Percentiles rank a stretch among this genome's conserved stretches.
Evolutionary conservation across 2,888 invertebrate genomes (phyloP).

Genomic region (Tiphia femorata): DNA sequence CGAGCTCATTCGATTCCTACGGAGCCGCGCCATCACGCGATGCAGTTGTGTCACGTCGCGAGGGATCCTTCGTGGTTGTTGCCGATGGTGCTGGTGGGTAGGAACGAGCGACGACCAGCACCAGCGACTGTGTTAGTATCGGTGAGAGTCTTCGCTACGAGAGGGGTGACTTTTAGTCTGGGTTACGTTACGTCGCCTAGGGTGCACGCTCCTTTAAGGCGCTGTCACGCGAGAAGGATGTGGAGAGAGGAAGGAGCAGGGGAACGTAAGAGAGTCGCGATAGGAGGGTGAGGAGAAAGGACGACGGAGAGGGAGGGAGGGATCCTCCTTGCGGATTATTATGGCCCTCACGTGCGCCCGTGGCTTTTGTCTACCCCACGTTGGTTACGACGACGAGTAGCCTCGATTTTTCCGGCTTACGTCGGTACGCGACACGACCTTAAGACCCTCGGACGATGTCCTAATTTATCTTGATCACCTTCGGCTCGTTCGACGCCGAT

Average conservation of each 20-base stretch:
- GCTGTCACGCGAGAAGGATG: slow-evolving; percentile 44
- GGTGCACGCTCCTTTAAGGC: slow-evolving; percentile 43
- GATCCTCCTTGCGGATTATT: slow-evolving; percentile 39
- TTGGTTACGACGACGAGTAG: slow-evolving; percentile 20
- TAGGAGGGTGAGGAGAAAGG: too few relatives aligned
- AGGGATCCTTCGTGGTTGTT: background rate
- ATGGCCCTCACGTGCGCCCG: slow-evolving; percentile 33
- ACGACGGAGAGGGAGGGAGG: too few relatives aligned
- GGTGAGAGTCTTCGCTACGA: background rate
- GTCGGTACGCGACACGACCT: slow-evolving; percentile 12
- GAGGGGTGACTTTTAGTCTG: slow-evolving; percentile 18
- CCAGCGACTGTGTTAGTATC: too few relatives aligned
- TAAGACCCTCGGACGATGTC: slow-evolving; percentile 14
- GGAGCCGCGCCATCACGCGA: slow-evolving; percentile 2
- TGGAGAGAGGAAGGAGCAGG: too few relatives aligned
- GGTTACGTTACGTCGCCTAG: slow-evolving; percentile 15
- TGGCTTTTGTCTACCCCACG: slow-evolving; percentile 34
- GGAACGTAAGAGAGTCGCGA: too few relatives aligned
- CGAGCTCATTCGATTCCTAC: background rate
- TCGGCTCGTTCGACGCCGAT: slow-evolving; percentile 12
- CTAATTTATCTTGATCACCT: slow-evolving; percentile 29
- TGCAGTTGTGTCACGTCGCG: slow-evolving; percentile 16
- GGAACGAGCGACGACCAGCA: background rate
- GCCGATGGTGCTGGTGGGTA: background rate
- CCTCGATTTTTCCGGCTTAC: slow-evolving; percentile 43